Conservation (phyloP, 2,797 vertebrate genomes). For the Todus mexicanus region DNA sequence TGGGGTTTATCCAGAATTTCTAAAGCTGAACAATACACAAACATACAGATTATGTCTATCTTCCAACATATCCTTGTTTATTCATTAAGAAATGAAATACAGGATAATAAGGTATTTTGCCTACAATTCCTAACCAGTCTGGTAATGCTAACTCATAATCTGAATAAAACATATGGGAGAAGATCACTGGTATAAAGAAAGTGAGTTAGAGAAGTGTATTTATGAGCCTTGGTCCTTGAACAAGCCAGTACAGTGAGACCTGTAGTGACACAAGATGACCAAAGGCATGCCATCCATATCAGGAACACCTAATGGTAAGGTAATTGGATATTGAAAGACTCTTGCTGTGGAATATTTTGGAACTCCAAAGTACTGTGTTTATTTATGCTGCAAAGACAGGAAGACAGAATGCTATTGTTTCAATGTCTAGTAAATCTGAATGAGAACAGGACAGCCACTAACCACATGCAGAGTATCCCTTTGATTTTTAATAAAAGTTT, state of each 20-base stretch:
- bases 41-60: background rate
- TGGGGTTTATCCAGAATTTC: background rate
- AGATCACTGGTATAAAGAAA: background rate
- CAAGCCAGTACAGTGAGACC: background rate
- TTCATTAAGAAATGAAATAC: background rate
- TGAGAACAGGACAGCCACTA: background rate
- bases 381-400: constrained; percentile 4
- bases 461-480: background rate
- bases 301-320: background rate
- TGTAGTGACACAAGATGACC: background rate
- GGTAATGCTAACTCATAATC: background rate
- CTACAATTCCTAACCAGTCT: background rate
- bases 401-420: background rate
- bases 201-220: background rate
- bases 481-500: background rate
- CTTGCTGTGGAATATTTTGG: constrained; percentile 5
- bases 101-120: background rate
- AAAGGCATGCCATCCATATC: background rate
- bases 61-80: background rate
- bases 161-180: background rate
- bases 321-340: constrained; percentile 43
- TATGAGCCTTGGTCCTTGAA: background rate
- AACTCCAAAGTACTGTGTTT: constrained; percentile 7
- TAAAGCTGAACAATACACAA: background rate
- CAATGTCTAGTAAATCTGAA: background rate